Percentiles rank a stretch among this genome's conserved stretches.
phyloP scores from a whole-genome alignment of 2,113 vertebrate species.

The Tachuris rubrigastra region DNA sequence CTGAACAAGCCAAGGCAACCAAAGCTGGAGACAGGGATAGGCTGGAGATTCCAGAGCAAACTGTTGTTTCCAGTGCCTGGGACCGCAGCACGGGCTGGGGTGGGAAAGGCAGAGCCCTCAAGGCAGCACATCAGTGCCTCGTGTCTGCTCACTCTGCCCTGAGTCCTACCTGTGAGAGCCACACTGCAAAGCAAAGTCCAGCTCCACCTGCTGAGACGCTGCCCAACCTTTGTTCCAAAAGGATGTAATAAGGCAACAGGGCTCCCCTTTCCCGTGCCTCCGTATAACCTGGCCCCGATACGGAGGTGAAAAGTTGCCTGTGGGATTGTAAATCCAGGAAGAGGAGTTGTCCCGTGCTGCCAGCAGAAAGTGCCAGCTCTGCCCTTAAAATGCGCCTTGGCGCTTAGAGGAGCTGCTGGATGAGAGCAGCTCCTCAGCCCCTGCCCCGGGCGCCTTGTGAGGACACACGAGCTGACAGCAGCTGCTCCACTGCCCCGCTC shows the following conservation, averaged over 20 bases:
- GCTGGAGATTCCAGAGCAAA: not conserved
- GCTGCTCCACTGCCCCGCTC: not conserved
- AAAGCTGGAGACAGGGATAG: not conserved
- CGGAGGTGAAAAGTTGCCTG: not conserved
- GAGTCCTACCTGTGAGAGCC: not conserved
- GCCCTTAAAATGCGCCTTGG: not conserved
- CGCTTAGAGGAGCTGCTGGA: not conserved
- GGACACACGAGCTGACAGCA: not conserved
- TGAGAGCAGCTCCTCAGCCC: not conserved
- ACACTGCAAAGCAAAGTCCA: constrained; percentile 5
- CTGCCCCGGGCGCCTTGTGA: not conserved
- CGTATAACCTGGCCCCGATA: fast-evolving
- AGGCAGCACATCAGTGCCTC: not conserved
- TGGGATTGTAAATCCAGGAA: not conserved
- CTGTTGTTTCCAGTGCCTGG: not conserved
- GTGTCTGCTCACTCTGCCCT: fast-evolving
- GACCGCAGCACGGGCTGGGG: not conserved
- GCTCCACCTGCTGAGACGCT: not conserved
- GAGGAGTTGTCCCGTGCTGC: not conserved
- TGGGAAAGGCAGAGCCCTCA: not conserved
- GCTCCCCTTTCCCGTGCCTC: not conserved
- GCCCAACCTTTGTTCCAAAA: not conserved
- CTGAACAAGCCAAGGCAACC: not conserved
- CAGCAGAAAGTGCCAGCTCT: not conserved
- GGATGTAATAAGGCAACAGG: not conserved